Base-by-base conservation (phyloP, 2,113 vertebrate species). In the Atrichornis clamosus region DNA sequence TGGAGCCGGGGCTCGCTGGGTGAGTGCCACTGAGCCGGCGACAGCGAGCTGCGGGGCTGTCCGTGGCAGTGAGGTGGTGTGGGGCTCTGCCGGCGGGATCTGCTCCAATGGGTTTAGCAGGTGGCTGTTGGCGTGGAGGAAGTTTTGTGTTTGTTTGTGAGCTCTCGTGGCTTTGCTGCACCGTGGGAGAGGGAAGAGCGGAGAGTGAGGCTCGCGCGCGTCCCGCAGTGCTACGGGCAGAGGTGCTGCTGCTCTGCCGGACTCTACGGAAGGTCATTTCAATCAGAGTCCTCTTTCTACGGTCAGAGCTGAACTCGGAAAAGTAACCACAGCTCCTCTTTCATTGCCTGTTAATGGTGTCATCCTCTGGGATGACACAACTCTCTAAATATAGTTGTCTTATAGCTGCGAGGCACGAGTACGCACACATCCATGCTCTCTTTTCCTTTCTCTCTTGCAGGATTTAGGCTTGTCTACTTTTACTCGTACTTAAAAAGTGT, bases 261-360 rank as follows among this genome's bases (percentile, higher is more conserved):
- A 37, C 85, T 77, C 95, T 78, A 7, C 4, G 7, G 70, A 87
- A 75, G 90, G 90, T 87, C 65, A 37, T 87, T 96, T 93, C 86
- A 19, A 77, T 30, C 65, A 24, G 63, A 80, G 78, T 12, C 82
- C 72, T 67, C 75, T 73, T 49, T 91, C 85, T 58, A 35, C 6
- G 10, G 89, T 64, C 91, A 50, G 79, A 95, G 55, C 84, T 63
- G 60, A 79, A 97, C 96, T 96, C 92, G 84, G 93, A 68, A 96
- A 97, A 98, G 97, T 98, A 95, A 96, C 93, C 95, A 59, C 83
- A 94, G 96, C 95, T 97, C 94, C 78, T 95, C 96, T 93, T 89
- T 69, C 70, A 67, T 63, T 90, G 50, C 95, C 97, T 89, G 58
- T 86, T 75, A 70, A 90, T 42, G 78, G 88, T 50, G 37, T 95